Base-by-base conservation (phyloP, 37 sponge, comb jelly and placozoan genomes). In the Beroe ovata region DNA sequence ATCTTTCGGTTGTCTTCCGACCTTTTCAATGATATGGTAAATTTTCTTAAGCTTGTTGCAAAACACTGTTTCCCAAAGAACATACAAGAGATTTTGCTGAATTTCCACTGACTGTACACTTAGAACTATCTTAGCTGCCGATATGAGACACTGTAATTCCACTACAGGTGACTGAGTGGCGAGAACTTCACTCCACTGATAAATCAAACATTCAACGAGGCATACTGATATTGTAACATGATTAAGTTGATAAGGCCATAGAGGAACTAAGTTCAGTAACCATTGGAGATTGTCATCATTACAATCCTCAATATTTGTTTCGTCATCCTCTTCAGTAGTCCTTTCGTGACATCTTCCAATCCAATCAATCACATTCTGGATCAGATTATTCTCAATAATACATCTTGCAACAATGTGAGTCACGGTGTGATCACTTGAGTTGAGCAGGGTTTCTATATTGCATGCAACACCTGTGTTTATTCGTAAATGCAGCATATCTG, bases 241-340 rank as follows among this genome's bases (percentile, higher is more conserved):
- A 77, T 77, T 19, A 25, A 77, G 84, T 25, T 77, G 84, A 23
- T 77, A 77, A 8, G 84, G 84, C 84, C 84, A 77, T 54, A 42
- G 41, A 11, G 84, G 84, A 4, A 77, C 28, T 8, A 77, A 30
- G 21, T 77, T 77, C 11, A 77, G 54, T 25, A 77, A 23, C 84
- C 84, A 77, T 25, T 42, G 26, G 1, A 77, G 84, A 39, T 39
- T 42, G 41, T 77, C 84, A 77, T 77, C 84, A 71, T 28, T 20
- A 11, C 39, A 30, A 42, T 77, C 84, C 14, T 77, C 54, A 11
- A 6, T 8, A 25, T 42, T 35, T 42, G 25, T n/a, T 25, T n/a
- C 84, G 2, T 77, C 47, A 18, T 35, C 54, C 8, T 77, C 84
- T n/a, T 40, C 84, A 32, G 3, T 18, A 6, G 26, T 39, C 36